Base-by-base conservation (phyloP, 2,113 vertebrate species). In the Eidolon helvum region DNA sequence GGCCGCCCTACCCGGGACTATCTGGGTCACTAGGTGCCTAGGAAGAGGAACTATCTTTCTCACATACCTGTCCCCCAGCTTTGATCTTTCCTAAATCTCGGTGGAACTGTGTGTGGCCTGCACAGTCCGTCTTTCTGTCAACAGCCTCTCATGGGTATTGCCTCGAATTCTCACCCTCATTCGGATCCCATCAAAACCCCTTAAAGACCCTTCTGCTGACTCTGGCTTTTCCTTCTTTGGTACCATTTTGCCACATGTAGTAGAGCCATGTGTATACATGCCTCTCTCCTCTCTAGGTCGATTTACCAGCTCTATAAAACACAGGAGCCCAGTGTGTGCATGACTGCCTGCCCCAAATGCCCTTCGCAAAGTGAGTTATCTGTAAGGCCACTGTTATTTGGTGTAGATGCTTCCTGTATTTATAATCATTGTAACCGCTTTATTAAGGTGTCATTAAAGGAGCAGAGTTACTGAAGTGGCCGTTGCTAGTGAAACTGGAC, bases 271-370 rank as follows among this genome's bases (percentile, higher is more conserved):
- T 57, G 83, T 15, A 50, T 66, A n/a, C 33, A 0, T 1, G 18
- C 15, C 66, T 28, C 4, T 48, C 9, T 38, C 68, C 74, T 53
- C 83, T 3, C 16, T 0, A 0, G 77, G 43, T 61, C 33, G 1
- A 28, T 33, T 33, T 40, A 48, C 12, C 5, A n/a, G 30, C 95
- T 92, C 77, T 48, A 11, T 35, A 48, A 50, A 43, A 78, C 3
- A 2, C 53, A 26, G 28, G 24, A 18, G 14, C 14, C 0, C 18
- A n/a, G 65, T n/a, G 33, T 8, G 48, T 10, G 53, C 45, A 16
- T 2, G 26, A 3, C 15, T 0, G 26, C 61, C 43, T 63, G 61
- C 59, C 78, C 10, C 6, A 30, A 71, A 40, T 0, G 30, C 82
- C 87, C 68, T n/a, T 83, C 30, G 8, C 83, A 35, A 7, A 87